These are phyloP conservation scores for Netelia inedita DNA, from an alignment of 2,888 invertebrate genomes.

Conservation along the genomic window DNA sequence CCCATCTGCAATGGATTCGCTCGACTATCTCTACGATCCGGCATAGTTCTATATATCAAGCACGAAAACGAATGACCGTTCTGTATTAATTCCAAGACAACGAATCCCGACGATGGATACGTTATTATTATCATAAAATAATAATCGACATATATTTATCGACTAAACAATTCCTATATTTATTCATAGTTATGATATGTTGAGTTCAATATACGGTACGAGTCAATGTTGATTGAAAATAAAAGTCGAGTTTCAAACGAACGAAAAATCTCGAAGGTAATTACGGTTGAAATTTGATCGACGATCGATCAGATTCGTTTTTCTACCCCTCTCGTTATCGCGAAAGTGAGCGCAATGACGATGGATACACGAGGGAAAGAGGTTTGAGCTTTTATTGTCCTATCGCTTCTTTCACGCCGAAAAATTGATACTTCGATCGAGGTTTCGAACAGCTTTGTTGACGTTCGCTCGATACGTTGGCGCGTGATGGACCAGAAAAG, in stretches of 20 bases:
- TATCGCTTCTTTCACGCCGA: neutral
- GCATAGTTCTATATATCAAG: constrained; percentile 2
- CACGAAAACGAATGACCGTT: constrained; percentile 11
- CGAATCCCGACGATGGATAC: neutral
- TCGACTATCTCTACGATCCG: constrained; percentile 12
- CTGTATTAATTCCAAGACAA: constrained; percentile 32
- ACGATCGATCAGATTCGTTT: neutral
- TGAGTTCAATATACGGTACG: no score
- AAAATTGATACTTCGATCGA: neutral
- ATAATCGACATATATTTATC: neutral
- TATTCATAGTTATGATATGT: no score
- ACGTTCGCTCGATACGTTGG: constrained; percentile 6
- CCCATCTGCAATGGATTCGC: constrained; percentile 9
- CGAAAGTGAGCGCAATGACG: constrained; percentile 6
- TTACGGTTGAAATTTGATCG: no score
- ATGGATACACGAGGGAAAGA: neutral
- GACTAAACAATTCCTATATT: no score
- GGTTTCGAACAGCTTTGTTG: constrained; percentile 20
- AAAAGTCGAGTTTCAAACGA: no score
- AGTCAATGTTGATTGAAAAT: no score
- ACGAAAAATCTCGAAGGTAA: no score
- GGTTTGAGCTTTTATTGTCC: neutral
- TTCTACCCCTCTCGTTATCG: neutral
- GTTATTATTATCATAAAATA: neutral
- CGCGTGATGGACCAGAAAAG: constrained; percentile 13